Evolutionary conservation across 2,797 vertebrate genomes (phyloP).

Genomic region (Paguma larvata): DNA sequence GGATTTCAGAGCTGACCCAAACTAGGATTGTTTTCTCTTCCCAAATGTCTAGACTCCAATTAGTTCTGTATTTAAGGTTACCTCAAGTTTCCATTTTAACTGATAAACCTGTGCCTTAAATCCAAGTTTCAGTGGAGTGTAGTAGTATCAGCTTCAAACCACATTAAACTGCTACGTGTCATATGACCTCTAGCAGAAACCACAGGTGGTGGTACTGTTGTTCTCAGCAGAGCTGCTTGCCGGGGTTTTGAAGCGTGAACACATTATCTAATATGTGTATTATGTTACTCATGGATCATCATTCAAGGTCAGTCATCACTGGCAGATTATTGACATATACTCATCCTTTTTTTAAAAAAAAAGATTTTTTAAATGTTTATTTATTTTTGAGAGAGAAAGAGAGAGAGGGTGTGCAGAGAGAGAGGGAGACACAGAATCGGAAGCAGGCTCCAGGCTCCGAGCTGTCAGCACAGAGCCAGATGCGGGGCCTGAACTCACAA

Average conservation of each 20-base stretch:
- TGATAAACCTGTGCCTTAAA: constrained; percentile 65
- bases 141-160: constrained; percentile 68
- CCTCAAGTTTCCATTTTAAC: constrained; percentile 65
- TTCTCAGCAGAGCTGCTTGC: background rate
- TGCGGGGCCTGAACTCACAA: too few species aligned
- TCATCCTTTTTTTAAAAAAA: background rate
- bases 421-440: too few species aligned
- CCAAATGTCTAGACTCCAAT: constrained; percentile 43
- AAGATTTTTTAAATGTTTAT: too few species aligned
- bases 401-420: too few species aligned
- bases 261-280: background rate
- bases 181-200: constrained; percentile 54
- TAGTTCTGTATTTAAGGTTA: constrained; percentile 54
- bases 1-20: constrained; percentile 34
- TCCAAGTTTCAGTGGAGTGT: constrained; percentile 61
- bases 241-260: constrained; percentile 34
- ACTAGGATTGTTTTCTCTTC: background rate
- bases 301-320: constrained; percentile 12
- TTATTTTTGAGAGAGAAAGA: too few species aligned
- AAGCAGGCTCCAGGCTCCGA: too few species aligned
- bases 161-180: constrained; percentile 48
- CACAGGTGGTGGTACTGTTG: background rate
- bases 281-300: background rate
- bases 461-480: too few species aligned
- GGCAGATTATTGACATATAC: constrained; percentile 6